Percentiles rank a stretch among this genome's conserved stretches.
These are phyloP conservation scores for Sporophila hypoxantha DNA, from an alignment of 2,113 vertebrate species.

Conservation along the genomic window DNA sequence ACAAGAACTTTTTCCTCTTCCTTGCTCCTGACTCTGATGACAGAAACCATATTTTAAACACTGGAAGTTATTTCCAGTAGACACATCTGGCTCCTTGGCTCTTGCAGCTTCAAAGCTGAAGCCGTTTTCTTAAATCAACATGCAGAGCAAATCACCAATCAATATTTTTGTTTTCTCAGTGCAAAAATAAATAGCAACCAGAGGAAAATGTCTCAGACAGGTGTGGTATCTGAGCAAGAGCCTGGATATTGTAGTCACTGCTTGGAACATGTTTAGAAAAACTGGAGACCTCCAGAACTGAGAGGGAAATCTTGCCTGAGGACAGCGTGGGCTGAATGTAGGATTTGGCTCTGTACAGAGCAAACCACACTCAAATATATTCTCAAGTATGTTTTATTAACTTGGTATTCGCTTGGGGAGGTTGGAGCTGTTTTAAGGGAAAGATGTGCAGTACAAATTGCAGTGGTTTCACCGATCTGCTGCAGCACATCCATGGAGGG, in stretches of 20 bases:
- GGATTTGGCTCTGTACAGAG: not conserved
- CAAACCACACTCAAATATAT: not conserved
- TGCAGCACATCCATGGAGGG: not conserved
- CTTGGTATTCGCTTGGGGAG: not conserved
- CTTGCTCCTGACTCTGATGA: not conserved
- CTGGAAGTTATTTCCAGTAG: not conserved
- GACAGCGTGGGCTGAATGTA: conserved; percentile 1
- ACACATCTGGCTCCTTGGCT: not conserved
- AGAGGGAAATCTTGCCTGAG: not conserved
- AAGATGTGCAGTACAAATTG: not conserved
- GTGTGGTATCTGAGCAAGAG: accelerated
- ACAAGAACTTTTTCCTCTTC: not conserved
- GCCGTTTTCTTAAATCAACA: not conserved
- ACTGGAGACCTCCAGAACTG: not conserved
- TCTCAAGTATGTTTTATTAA: conserved; percentile 32
- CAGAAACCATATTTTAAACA: not conserved
- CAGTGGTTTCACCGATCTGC: not conserved
- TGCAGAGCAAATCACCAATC: not conserved
- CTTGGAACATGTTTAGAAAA: not conserved
- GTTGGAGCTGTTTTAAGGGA: not conserved
- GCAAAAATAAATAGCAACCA: not conserved
- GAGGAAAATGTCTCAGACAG: not conserved
- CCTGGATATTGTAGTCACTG: not conserved
- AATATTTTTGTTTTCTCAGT: not conserved
- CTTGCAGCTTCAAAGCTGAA: not conserved